Evolutionary conservation across 2,888 invertebrate species (phyloP), one percentile per base, ranked within the genome.

Genomic region (Prenolepis imparis): DNA sequence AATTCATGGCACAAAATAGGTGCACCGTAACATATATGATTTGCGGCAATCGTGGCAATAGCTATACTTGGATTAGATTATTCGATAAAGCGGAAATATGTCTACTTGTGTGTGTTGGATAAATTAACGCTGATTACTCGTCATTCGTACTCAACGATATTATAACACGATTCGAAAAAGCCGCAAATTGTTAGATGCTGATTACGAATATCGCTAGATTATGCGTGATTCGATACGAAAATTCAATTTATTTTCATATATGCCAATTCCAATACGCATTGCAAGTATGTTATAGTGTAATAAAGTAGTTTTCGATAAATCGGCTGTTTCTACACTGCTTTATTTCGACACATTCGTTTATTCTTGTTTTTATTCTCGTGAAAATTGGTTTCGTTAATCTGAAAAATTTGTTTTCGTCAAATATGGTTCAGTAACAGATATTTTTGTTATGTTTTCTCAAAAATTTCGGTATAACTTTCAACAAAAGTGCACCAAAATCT

Each of bases 71-170:
- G 57, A 67, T 64, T 84, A 84, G 86, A 89, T 89, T 86, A 85
- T 52, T 67, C 48, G 82, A 72, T 82, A 74, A 75, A 84, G 41
- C 48, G 83, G 70, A 80, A 83, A 83, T 77, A 82, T 57, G 70
- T 83, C 67, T 73, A 64, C 73, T 83, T 75, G 44, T 78, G 67
- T 41, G 78, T 72, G 72, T 80, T 72, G 83, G 86, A 83, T 78
- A 68, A 87, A 80, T 87, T 86, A 89, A 81, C 78, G 74, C 73
- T 86, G 80, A 89, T 89, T 86, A 87, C 84, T 74, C 82, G 67
- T 83, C 84, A 84, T 89, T 88, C 74, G 74, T 52, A 75, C 67
- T 86, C 80, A 32, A 52, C 70, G 36, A 70, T 24, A 59, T 66
- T 74, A 83, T 84, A 85, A 57, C 73, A 39, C 86, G 67, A 73